Base-by-base conservation (phyloP, 2,888 invertebrate species). In the Physocephala rufipes region DNA sequence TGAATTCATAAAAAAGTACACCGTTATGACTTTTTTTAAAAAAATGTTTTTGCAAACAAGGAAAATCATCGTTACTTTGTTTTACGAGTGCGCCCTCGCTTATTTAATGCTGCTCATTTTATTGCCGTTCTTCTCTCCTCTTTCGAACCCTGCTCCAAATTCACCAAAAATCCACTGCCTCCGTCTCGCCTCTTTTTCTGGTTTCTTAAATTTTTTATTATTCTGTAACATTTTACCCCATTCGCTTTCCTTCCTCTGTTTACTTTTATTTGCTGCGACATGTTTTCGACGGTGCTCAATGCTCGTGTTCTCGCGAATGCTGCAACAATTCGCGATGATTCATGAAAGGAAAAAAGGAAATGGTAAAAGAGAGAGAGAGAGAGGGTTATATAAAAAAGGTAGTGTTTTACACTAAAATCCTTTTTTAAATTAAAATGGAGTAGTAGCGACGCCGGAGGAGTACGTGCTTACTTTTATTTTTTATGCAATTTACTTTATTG, bases 41-140 rank as follows among this genome's bases (percentile, higher is more conserved):
- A 36, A 67, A 59, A 66, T 69, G 62, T 72, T 70, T 70, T 69
- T 69, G 70, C 70, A 61, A 55, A 69, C 47, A 47, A 66, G 51
- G 58, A 59, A 72, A 68, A 72, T 71, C 68, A 61, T 69, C 36
- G 59, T 72, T 72, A 45, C 61, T 65, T 68, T 72, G 62, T 72
- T 65, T 72, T 72, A 62, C 49, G 67, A 26, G 58, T 15, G 21
- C 36, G 19, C 67, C 28, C 68, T 24, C 62, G 58, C 65, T 69
- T 70, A 66, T 72, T 51, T 72, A 72, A 59, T 61, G 45, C 63
- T 49, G 64, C 45, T 66, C 67, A 4, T 45, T 24, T 12, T 47
- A 28, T 49, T 51, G 21, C 26, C 12, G 12, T 24, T 5, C 53
- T 5, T 1, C 24, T 67, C 26, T 16, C 15, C 3, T 55, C 55